Percentiles rank a stretch among this genome's conserved stretches.
Evolutionary conservation across 1,140 invertebrate species (phyloP).

Genomic region (Spodoptera litura): DNA sequence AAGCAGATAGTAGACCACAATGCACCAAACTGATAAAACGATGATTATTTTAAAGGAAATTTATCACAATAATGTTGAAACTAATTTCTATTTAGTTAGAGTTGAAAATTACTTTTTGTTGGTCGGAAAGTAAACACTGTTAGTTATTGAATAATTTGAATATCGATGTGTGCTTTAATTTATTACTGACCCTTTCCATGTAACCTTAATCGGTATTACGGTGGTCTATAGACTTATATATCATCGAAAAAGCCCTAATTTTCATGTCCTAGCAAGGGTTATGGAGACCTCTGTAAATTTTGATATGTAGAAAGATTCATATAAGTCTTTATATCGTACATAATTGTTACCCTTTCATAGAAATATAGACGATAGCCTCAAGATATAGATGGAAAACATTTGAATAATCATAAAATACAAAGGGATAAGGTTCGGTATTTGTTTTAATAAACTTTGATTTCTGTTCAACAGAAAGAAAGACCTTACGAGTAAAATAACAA

Average conservation of each 20-base stretch:
- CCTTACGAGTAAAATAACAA: too few relatives aligned
- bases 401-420: neutral
- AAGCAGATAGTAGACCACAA: too few relatives aligned
- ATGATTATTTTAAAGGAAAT: too few relatives aligned
- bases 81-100: too few relatives aligned
- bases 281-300: conserved; percentile 1
- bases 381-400: neutral
- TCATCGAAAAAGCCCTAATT: conserved; percentile 21
- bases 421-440: neutral
- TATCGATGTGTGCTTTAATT: neutral
- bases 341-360: neutral
- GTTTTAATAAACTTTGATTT: neutral
- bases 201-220: conserved; percentile 9
- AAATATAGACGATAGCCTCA: neutral
- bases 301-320: neutral
- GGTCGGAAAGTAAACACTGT: too few relatives aligned
- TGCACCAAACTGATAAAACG: too few relatives aligned
- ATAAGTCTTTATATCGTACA: neutral
- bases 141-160: neutral
- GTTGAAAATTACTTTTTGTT: too few relatives aligned
- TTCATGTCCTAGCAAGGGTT: neutral
- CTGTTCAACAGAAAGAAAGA: too few relatives aligned
- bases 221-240: conserved; percentile 16
- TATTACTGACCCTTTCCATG: neutral
- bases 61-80: too few relatives aligned